phyloP scores from a whole-genome alignment of 2,888 invertebrate genomes.

The Poecilus cupreus region DNA sequence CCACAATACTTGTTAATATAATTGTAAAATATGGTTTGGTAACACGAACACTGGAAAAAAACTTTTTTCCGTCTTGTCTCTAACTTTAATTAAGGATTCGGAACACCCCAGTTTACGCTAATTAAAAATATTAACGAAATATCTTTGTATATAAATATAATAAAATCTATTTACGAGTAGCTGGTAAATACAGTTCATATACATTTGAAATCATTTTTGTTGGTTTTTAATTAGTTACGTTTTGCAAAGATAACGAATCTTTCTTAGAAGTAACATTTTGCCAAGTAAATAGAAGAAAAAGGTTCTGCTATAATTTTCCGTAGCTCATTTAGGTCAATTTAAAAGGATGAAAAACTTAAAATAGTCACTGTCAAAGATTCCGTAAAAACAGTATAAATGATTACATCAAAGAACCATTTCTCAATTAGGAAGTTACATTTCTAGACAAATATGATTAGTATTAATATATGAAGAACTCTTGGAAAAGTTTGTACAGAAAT shows the following conservation, averaged over 20 bases:
- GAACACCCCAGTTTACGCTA: too few species aligned
- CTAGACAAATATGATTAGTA: constrained; percentile 19
- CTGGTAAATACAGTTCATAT: too few species aligned
- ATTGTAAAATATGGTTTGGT: too few species aligned
- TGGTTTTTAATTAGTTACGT: too few species aligned
- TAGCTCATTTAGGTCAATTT: constrained; percentile 1
- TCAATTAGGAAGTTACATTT: constrained; percentile 8
- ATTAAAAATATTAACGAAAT: too few species aligned
- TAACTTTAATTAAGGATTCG: too few species aligned
- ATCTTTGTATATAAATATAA: too few species aligned
- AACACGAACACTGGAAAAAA: too few species aligned
- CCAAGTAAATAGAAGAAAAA: not conserved
- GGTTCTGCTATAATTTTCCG: not conserved
- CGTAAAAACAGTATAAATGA: constrained; percentile 8
- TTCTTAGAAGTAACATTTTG: not conserved
- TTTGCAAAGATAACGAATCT: not conserved
- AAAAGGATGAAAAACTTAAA: constrained; percentile 21
- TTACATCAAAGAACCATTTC: constrained; percentile 19
- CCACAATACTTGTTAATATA: too few species aligned
- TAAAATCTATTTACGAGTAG: too few species aligned
- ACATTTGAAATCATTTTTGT: too few species aligned
- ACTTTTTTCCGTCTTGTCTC: too few species aligned
- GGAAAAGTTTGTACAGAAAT: constrained; percentile 7
- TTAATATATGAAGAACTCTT: constrained; percentile 11
- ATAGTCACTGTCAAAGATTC: not conserved